Evolutionary conservation across 2,797 vertebrate species (phyloP).

Genomic region (Myotis pilosus): DNA sequence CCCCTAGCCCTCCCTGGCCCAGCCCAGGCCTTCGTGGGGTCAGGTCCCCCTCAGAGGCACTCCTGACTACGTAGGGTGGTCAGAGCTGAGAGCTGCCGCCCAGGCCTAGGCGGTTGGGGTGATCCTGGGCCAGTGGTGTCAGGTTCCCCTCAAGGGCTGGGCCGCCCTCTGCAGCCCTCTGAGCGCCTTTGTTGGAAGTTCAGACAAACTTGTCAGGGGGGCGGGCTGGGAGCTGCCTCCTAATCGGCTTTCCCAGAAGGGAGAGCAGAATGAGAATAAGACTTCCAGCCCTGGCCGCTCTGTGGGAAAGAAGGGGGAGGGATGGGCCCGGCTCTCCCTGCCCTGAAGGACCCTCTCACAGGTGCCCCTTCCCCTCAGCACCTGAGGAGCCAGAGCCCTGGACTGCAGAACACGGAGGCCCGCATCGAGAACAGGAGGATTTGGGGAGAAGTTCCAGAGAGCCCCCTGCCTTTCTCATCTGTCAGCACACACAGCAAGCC

Average conservation of each 20-base stretch:
- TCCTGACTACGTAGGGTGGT: slow-evolving; percentile 36
- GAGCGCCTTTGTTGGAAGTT: slow-evolving; percentile 71
- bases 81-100: slow-evolving; percentile 47
- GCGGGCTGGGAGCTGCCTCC: slow-evolving; percentile 67
- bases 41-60: slow-evolving; percentile 30
- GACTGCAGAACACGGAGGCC: background rate
- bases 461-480: background rate
- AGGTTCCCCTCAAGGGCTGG: slow-evolving; percentile 72
- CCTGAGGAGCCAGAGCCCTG: background rate
- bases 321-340: background rate
- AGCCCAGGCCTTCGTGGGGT: slow-evolving; percentile 18
- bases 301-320: slow-evolving; percentile 65
- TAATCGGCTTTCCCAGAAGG: slow-evolving; percentile 79
- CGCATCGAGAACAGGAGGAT: background rate
- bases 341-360: background rate
- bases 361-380: background rate
- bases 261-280: slow-evolving; percentile 58
- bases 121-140: slow-evolving; percentile 74
- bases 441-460: background rate
- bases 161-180: slow-evolving; percentile 62
- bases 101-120: slow-evolving; percentile 47
- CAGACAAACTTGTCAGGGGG: slow-evolving; percentile 71
- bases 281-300: slow-evolving; percentile 32
- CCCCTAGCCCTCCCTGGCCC: slow-evolving; percentile 27
- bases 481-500: background rate